Base-by-base conservation (phyloP, 2,888 invertebrate species). In the Tryphoninae sp. region DNA sequence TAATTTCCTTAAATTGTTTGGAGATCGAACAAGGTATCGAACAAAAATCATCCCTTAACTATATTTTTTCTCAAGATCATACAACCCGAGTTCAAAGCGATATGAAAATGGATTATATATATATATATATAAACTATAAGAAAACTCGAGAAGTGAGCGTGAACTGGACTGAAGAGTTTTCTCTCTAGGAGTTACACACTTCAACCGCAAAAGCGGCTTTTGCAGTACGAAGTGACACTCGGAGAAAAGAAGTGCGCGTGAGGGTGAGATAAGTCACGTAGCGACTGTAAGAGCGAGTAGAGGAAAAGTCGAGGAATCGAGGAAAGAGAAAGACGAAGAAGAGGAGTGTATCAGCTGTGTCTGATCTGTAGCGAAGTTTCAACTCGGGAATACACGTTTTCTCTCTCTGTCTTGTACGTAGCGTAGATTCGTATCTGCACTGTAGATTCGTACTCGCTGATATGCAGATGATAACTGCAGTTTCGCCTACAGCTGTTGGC, bases 191-290 rank as follows among this genome's bases (percentile, higher is more conserved):
- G 69, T 64, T 78, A 51, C 51, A 78, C 68, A 81, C 74, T 78
- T 78, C 49, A 9, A 58, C 68, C 16, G 77, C 45, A 26, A 45
- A 58, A 78, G 64, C 58, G 69, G 58, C 58, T 64, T 68, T 51
- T 69, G 19, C 23, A 26, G 16, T 72, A 71, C 26, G 55, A 81
- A 73, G 64, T 77, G 81, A 78, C 78, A 74, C 78, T 74, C 68
- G 77, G 19, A 13, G 11, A 53, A 59, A 65, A 74, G 64, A 59
- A 64, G 23, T 33, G 71, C 61, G 58, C 62, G 53, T 62, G 67
- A 40, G 51, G 13, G 51, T 65, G 72, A 75, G 65, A 78, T 78
- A 78, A 78, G 81, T 78, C 81, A 74, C 75, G 79, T 82, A 74
- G 67, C 23, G 49, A 16, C 49, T 42, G 64, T 53, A 72, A 49